Conservation (phyloP, 1,140 invertebrate species). For the Apis cerana region DNA sequence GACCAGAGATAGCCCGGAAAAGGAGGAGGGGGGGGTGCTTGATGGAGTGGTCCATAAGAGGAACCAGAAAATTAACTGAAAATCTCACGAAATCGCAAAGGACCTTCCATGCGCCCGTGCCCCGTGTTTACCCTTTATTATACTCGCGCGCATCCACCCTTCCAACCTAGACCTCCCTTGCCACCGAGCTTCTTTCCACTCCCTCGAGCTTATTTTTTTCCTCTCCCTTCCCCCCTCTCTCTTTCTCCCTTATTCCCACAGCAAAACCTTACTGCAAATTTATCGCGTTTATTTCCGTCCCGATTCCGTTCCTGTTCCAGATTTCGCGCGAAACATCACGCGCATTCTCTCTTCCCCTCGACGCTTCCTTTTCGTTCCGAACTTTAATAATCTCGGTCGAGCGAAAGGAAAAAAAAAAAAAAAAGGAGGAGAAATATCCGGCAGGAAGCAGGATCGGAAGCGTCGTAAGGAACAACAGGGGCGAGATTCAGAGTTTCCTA, state of each 20-base stretch:
- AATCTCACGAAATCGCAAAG: conserved; percentile 69
- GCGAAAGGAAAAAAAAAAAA: not conserved
- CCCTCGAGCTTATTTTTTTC: conserved; percentile 12
- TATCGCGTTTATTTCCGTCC: not conserved
- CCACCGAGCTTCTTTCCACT: not conserved
- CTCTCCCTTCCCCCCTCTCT: not conserved
- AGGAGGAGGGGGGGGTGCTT: conserved; percentile 41
- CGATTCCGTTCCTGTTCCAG: too few species aligned
- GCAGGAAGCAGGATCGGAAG: not conserved
- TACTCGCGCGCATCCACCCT: conserved; percentile 56
- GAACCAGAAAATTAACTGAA: conserved; percentile 71
- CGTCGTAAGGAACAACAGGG: conserved; percentile 30
- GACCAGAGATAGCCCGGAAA: conserved; percentile 62
- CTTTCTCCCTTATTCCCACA: too few species aligned
- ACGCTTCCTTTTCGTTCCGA: too few species aligned
- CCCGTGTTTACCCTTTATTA: conserved; percentile 72
- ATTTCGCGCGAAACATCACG: too few species aligned
- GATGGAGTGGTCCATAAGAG: conserved; percentile 65
- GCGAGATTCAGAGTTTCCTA: not conserved
- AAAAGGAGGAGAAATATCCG: not conserved
- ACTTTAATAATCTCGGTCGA: too few species aligned
- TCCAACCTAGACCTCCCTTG: not conserved
- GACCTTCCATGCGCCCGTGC: conserved; percentile 47
- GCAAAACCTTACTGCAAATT: conserved; percentile 23
- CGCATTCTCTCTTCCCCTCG: too few species aligned